Conservation (phyloP, 1,140 invertebrate genomes). For the Neodiprion lecontei region DNA sequence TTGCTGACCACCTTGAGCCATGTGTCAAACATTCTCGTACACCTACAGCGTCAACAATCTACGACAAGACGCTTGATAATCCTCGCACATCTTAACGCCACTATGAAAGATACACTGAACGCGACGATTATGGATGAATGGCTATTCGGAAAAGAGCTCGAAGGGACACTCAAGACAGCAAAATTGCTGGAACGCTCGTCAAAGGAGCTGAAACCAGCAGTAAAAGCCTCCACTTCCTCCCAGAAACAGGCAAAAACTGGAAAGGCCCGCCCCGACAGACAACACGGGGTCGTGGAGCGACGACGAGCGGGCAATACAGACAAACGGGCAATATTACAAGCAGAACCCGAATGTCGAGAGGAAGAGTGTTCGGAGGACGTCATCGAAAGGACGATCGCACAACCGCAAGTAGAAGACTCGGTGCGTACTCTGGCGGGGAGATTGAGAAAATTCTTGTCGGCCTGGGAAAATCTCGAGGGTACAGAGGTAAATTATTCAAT, state of each 20-base stretch:
- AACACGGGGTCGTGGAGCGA: background rate
- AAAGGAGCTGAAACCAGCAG: conserved; percentile 17
- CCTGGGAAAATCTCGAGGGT: conserved; percentile 22
- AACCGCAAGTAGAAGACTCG: conserved; percentile 10
- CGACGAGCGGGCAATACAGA: background rate
- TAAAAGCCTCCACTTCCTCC: background rate
- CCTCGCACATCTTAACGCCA: conserved; percentile 8
- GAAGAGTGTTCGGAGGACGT: background rate
- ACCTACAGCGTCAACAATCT: background rate
- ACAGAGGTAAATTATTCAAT: conserved; percentile 19
- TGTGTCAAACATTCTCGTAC: background rate
- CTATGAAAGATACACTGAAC: conserved; percentile 14
- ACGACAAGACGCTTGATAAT: conserved; percentile 20
- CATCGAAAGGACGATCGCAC: background rate
- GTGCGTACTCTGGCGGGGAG: conserved; percentile 22
- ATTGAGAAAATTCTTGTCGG: conserved; percentile 20
- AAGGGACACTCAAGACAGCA: conserved; percentile 14
- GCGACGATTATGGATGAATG: conserved; percentile 20
- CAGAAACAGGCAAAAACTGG: background rate
- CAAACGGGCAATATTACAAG: background rate
- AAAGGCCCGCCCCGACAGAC: background rate
- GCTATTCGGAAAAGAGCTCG: conserved; percentile 15
- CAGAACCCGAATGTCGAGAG: background rate
- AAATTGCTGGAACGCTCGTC: conserved; percentile 19
- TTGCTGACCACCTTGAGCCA: background rate